phyloP scores from a whole-genome alignment of 2,797 vertebrate species.

The Margarornis squamiger region DNA sequence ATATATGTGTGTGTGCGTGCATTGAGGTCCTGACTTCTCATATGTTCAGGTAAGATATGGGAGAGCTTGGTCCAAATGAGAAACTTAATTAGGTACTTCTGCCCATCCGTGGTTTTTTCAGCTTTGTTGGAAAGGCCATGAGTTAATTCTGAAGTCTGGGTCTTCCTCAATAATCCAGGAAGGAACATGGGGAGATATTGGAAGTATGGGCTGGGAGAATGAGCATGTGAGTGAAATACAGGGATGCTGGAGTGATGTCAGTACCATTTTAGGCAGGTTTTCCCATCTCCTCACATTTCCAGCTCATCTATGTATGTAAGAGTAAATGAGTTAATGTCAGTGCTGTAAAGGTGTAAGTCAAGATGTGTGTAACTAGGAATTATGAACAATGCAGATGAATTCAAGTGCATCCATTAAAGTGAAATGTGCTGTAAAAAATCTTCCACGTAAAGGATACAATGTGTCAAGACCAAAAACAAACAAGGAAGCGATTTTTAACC shows the following conservation, averaged over 20 bases:
- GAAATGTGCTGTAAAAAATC: slow-evolving; percentile 20
- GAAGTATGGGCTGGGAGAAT: neutral
- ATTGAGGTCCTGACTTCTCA: neutral
- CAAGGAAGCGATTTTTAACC: slow-evolving; percentile 25
- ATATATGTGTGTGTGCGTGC: neutral
- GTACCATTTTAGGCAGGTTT: neutral
- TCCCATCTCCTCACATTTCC: neutral
- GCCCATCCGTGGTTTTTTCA: neutral
- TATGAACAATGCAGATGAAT: neutral
- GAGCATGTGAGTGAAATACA: neutral
- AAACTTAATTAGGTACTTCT: neutral
- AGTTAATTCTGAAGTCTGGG: neutral
- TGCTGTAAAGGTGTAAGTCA: neutral
- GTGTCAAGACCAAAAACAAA: slow-evolving; percentile 19
- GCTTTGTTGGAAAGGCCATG: neutral
- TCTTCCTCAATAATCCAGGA: neutral
- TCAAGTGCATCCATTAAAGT: neutral
- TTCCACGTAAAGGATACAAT: neutral
- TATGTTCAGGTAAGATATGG: neutral
- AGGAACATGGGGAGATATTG: neutral
- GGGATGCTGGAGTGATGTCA: neutral
- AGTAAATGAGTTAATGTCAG: neutral
- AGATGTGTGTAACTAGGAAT: neutral
- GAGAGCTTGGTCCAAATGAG: neutral
- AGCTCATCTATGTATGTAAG: neutral